Base-by-base conservation (phyloP, 2,888 invertebrate species). In the Patella depressa region DNA sequence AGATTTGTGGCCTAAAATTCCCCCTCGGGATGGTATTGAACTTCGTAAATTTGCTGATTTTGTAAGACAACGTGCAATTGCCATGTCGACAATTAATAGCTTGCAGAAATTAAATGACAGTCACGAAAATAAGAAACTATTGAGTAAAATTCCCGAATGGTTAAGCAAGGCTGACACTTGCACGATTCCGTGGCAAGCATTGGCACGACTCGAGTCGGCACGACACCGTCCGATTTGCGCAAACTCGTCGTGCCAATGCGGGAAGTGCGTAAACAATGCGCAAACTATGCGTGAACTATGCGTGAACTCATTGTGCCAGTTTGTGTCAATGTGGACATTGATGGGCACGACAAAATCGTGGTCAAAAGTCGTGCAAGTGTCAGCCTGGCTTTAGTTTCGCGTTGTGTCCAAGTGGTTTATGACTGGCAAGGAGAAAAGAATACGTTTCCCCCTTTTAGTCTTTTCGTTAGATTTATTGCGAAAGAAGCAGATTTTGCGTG, bases 141-240 rank as follows among this genome's bases (percentile, higher is more conserved):
- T 78, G 9, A 17, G 29, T 29, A 81, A 81, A 57, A 53, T 81
- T 54, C 80, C 80, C 4, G 70, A 81, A 7, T 81, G 74, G 55
- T n/a, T n/a, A n/a, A n/a, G n/a, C n/a, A n/a, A n/a, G n/a, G n/a
- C n/a, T n/a, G n/a, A n/a, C n/a, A n/a, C n/a, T n/a, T n/a, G n/a
- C n/a, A n/a, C n/a, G n/a, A n/a, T n/a, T n/a, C n/a, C n/a, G n/a
- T n/a, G n/a, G n/a, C n/a, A n/a, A n/a, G n/a, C n/a, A n/a, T n/a
- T n/a, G n/a, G n/a, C n/a, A n/a, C n/a, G n/a, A n/a, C n/a, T n/a
- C n/a, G n/a, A n/a, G n/a, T n/a, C n/a, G n/a, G n/a, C n/a, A n/a
- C n/a, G n/a, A n/a, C n/a, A n/a, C n/a, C n/a, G n/a, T n/a, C n/a
- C n/a, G n/a, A n/a, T n/a, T n/a, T n/a, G n/a, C n/a, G n/a, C n/a